Conservation (phyloP, 2,888 invertebrate genomes). For the Cordilura impudica region DNA sequence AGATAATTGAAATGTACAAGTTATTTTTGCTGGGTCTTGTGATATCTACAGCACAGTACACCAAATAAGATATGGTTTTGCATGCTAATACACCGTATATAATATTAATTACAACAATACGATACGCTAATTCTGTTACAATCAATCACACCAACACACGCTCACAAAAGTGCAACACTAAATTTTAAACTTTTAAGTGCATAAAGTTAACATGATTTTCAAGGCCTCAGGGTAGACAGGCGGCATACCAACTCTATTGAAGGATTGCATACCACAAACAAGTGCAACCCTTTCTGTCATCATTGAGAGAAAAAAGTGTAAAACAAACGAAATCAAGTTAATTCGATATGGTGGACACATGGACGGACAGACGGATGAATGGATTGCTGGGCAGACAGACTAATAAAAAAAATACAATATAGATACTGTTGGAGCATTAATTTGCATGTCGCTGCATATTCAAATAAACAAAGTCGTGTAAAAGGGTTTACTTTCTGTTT, state of each 20-base stretch:
- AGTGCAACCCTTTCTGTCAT: constrained; percentile 2
- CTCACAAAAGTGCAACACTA: not conserved
- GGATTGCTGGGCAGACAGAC: not conserved
- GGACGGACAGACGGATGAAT: not conserved
- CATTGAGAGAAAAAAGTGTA: constrained; percentile 21
- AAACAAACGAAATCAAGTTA: constrained; percentile 46
- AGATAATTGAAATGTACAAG: not conserved
- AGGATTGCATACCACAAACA: constrained; percentile 25
- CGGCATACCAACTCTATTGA: not conserved
- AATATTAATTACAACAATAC: constrained; percentile 56
- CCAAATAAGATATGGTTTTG: constrained; percentile 40
- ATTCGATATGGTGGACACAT: constrained; percentile 48
- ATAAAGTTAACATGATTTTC: constrained; percentile 48
- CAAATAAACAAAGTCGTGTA: constrained; percentile 9
- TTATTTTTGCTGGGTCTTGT: no score
- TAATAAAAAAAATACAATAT: constrained; percentile 17
- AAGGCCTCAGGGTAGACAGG: constrained; percentile 34
- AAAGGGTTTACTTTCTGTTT: constrained; percentile 28
- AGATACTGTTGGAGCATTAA: constrained; percentile 29
- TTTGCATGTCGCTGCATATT: constrained; percentile 40
- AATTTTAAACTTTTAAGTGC: constrained; percentile 38
- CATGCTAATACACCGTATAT: constrained; percentile 33
- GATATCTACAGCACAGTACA: not conserved
- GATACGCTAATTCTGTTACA: constrained; percentile 22
- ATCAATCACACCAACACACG: not conserved